Evolutionary conservation across 1,140 invertebrate genomes (phyloP).

Genomic region (Coptotermes formosanus): DNA sequence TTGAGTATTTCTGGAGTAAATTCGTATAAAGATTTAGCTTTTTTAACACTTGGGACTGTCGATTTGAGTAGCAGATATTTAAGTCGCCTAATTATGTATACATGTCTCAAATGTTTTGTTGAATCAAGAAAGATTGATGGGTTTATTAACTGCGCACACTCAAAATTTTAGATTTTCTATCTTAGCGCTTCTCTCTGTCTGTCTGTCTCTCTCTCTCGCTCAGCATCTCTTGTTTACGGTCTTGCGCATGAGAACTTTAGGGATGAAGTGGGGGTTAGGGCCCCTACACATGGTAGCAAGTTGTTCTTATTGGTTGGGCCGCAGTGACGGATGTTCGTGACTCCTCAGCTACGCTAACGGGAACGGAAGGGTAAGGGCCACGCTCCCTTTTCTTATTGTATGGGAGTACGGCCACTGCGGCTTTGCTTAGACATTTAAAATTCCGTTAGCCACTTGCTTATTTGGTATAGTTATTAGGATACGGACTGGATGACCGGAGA

Average conservation of each 20-base stretch:
- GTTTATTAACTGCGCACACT: not conserved
- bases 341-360: not conserved
- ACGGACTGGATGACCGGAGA: too few species aligned
- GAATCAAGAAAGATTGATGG: not conserved
- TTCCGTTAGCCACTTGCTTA: too few species aligned
- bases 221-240: not conserved
- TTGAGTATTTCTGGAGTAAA: not conserved
- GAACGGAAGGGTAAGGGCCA: not conserved
- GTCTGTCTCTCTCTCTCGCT: conserved; percentile 1
- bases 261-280: not conserved
- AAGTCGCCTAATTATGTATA: not conserved
- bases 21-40: not conserved
- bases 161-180: not conserved
- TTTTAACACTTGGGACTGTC: not conserved
- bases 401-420: too few species aligned
- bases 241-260: not conserved
- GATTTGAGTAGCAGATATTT: not conserved
- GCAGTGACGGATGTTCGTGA: not conserved
- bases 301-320: conserved; percentile 12
- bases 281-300: not conserved
- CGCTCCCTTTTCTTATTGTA: not conserved
- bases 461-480: too few species aligned
- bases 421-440: too few species aligned
- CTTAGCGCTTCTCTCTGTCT: not conserved
- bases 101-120: not conserved